A percentile compares a stretch with the other conserved stretches of the same genome.
Evolutionary conservation across 2,113 vertebrate genomes (phyloP).

Genomic region (Lepisosteus oculatus): DNA sequence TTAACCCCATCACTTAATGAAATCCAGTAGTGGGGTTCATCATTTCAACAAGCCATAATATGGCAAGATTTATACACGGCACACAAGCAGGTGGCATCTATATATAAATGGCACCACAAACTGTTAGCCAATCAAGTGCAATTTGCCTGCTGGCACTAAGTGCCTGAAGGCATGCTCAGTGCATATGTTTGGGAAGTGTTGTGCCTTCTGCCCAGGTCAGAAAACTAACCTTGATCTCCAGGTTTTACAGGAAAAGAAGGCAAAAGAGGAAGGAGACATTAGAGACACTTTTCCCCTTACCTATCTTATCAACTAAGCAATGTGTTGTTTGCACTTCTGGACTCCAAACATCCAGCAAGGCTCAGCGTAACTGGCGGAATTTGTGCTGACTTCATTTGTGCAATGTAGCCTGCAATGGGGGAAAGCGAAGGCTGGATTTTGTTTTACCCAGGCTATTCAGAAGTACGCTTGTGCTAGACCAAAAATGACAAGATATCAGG

Average conservation of each 20-base stretch:
- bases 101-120: neutral
- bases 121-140: slow-evolving; percentile 5
- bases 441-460: slow-evolving; percentile 43
- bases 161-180: neutral
- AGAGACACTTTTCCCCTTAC: too few relatives aligned
- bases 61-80: neutral
- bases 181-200: neutral
- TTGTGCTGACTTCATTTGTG: slow-evolving; percentile 44
- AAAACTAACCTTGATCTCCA: too few relatives aligned
- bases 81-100: slow-evolving; percentile 1
- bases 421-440: slow-evolving; percentile 45
- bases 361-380: slow-evolving; percentile 29
- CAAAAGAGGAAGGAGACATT: too few relatives aligned
- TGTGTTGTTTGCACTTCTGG: slow-evolving; percentile 16
- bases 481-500: slow-evolving; percentile 59
- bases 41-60: neutral
- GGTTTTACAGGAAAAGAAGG: too few relatives aligned
- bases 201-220: too few relatives aligned
- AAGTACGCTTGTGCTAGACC: slow-evolving; percentile 9
- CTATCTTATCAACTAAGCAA: neutral
- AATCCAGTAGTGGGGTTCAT: neutral
- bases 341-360: slow-evolving; percentile 8
- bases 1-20: neutral
- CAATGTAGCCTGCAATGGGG: slow-evolving; percentile 41
- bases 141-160: neutral